Base-by-base conservation (phyloP, 2,888 invertebrate genomes). In the Mantis religiosa region DNA sequence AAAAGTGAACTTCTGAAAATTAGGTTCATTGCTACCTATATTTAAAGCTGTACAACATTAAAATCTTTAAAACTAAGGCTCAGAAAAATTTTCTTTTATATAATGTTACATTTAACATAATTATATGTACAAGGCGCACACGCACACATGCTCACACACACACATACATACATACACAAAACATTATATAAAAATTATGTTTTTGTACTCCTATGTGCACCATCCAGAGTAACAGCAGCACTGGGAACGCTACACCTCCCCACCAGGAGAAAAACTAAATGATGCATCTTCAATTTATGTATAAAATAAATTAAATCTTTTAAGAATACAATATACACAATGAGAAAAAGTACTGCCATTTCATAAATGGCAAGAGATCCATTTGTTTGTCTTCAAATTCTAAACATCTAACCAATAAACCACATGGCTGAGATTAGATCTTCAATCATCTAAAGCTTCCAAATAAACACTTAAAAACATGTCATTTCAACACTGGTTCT, bases 181-280 rank as follows among this genome's bases (percentile, higher is more conserved):
- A 94, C 90, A 94, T 93, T 89, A 89, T 71, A 71, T 89, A 89
- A 89, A 90, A 89, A 85, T 47, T 30, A 86, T 89, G 87, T 88
- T 90, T 89, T 89, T 90, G 89, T 89, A 89, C 90, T 90, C 89
- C 90, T 89, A 90, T 89, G 90, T 90, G 90, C 90, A 90, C 89
- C 89, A 89, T 81, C 88, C 84, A 84, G 28, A 84, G 28, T 41
- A 54, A 83, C 47, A 87, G 83, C 88, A 84, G 54, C 54, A 71
- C 54, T 71, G 54, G 54, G 54, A 71, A 71, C 15, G 14, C 25
- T 25, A 71, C 25, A 25, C 54, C 20, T 71, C 54, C 54, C 54
- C 54, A 71, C 54, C 54, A 3, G 54, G 54, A 71, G 20, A 71
- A 41, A 71, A 71, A 71, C 25, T 71, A 71, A 71, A 71, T 71